These are phyloP conservation scores for Drosophila multiciliata DNA, from an alignment of 2,888 invertebrate species.

Conservation along the genomic window DNA sequence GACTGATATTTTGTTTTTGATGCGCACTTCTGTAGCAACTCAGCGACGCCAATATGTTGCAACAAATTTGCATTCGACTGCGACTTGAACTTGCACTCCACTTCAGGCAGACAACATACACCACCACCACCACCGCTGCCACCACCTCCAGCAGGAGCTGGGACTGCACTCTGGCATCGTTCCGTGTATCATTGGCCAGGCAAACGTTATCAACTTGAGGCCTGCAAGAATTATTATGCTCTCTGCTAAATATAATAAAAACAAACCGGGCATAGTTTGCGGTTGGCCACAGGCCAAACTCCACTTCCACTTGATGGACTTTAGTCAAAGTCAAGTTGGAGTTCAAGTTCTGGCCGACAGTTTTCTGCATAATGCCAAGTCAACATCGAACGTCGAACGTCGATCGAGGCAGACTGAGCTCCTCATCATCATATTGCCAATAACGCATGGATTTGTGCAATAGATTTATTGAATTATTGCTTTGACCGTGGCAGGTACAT, in stretches of 20 bases:
- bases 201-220: conserved; percentile 73
- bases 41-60: conserved; percentile 79
- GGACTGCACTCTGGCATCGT: conserved; percentile 26
- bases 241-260: conserved; percentile 81
- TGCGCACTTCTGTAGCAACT: conserved; percentile 74
- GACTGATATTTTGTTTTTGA: conserved; percentile 52
- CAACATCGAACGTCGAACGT: conserved; percentile 37
- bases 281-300: conserved; percentile 60
- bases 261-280: conserved; percentile 70
- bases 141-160: conserved; percentile 11
- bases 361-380: conserved; percentile 69
- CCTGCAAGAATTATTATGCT: conserved; percentile 82
- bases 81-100: conserved; percentile 61
- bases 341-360: conserved; percentile 73
- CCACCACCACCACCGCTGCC: conserved; percentile 6
- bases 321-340: conserved; percentile 81
- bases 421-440: conserved; percentile 81
- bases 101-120: conserved; percentile 43
- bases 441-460: conserved; percentile 79
- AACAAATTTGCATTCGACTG: conserved; percentile 80
- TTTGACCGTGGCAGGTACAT: conserved; percentile 84
- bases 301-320: conserved; percentile 81
- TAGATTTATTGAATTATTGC: conserved; percentile 84
- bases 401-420: conserved; percentile 52
- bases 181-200: conserved; percentile 55